Base-by-base conservation (phyloP, 2,113 vertebrate species). In the Podiceps cristatus region DNA sequence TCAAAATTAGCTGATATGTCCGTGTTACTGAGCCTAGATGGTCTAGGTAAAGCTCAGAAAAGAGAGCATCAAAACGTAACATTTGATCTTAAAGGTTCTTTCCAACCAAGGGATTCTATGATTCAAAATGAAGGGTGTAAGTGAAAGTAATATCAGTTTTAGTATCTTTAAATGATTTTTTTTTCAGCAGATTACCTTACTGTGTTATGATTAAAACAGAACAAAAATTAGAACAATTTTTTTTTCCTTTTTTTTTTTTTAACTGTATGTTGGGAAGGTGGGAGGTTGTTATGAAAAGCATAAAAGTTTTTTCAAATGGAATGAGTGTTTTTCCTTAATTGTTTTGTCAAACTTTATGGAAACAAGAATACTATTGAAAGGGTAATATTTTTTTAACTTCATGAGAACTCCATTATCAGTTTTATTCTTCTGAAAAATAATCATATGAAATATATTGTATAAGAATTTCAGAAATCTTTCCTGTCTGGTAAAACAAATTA, bases 211-310 rank as follows among this genome's bases (percentile, higher is more conserved):
- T 66, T 77, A 44, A 22, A 53, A 14, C 10, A 27, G 47, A 29
- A 49, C 4, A 11, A 86, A 60, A 29, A 35, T 28, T 18, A 53
- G 17, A 47, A 60, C 9, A 27, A 40, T 19, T 13, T 1, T 77
- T 93, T 59, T 59, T 12, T 9, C 24, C 33, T 23, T 1, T 4
- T 3, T 17, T 44, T 45, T 45, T 52, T 69, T 71, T 19, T 4
- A 84, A 27, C 3, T 14, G 9, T 49, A 6, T 31, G 11, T 35
- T 33, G 4, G 5, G 4, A 9, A 45, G 10, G 3, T 5, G 1
- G 7, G 33, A 60, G 4, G 6, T 42, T 47, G 2, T 22, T 77
- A 33, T 19, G 5, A 55, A 53, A 86, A 58, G 18, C 5, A 13
- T 56, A 73, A 40, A 5, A 37, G 37, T 50, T 50, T 74, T 55